These are phyloP conservation scores for Amia ocellicauda DNA, from an alignment of 2,113 vertebrate genomes.

Conservation along the genomic window DNA sequence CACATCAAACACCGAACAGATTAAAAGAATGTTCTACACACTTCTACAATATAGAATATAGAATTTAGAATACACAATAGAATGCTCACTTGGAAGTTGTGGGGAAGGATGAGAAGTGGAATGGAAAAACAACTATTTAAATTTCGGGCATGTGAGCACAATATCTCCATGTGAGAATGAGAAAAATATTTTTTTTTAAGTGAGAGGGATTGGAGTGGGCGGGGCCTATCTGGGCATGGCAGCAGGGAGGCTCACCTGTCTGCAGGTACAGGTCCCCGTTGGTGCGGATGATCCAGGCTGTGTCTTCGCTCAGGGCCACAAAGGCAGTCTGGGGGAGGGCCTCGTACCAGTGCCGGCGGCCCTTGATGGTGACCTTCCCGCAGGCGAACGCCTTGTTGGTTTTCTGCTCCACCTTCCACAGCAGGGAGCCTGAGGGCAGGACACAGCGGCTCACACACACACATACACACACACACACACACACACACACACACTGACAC, in stretches of 20 bases:
- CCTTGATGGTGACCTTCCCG: conserved; percentile 87
- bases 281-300: conserved; percentile 91
- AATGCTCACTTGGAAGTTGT: no score
- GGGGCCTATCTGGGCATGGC: no score
- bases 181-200: no score
- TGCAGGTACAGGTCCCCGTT: conserved; percentile 93
- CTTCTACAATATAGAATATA: no score
- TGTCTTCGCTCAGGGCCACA: conserved; percentile 86
- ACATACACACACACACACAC: neutral
- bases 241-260: conserved; percentile 64
- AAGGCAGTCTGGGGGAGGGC: conserved; percentile 84
- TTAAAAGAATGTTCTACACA: no score
- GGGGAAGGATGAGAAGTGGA: no score
- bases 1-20: no score
- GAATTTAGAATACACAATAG: no score
- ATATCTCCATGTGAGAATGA: no score
- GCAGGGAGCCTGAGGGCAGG: conserved; percentile 74
- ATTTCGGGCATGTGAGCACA: no score
- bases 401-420: conserved; percentile 98
- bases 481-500: neutral
- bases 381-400: conserved; percentile 92
- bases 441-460: neutral
- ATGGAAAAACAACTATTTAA: no score
- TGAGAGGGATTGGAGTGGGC: no score
- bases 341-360: conserved; percentile 95